Evolutionary conservation across 2,888 invertebrate genomes (phyloP).

Genomic region (Tupiocoris notatus): DNA sequence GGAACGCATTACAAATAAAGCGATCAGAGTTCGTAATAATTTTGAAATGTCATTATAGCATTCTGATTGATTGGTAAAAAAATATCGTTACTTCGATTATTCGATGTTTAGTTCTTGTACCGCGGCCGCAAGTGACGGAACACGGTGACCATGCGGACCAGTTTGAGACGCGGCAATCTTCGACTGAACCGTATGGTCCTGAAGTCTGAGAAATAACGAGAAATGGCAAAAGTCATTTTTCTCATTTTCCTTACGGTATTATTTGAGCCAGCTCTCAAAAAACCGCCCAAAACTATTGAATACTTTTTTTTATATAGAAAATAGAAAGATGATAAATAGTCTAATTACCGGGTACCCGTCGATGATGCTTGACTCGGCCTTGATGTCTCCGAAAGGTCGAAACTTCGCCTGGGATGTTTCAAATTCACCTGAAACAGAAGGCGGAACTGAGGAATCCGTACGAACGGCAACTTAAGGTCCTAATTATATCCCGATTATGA

Average conservation of each 20-base stretch:
- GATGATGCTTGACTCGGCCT: constrained; percentile 34
- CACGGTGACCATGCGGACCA: constrained; percentile 81
- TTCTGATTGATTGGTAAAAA: too few relatives aligned
- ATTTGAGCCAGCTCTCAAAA: too few relatives aligned
- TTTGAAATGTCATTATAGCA: too few relatives aligned
- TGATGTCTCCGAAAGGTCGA: constrained; percentile 32
- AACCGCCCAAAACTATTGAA: too few relatives aligned
- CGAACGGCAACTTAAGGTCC: too few relatives aligned
- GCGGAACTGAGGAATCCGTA: too few relatives aligned
- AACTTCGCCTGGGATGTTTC: constrained; percentile 1
- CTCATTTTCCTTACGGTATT: too few relatives aligned
- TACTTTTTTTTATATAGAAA: too few relatives aligned
- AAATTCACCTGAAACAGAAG: constrained; percentile 11
- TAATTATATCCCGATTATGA: too few relatives aligned
- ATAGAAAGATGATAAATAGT: not conserved
- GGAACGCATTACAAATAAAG: too few relatives aligned
- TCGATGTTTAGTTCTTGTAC: constrained; percentile 66
- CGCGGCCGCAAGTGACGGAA: constrained; percentile 68
- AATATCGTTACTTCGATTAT: constrained; percentile 56
- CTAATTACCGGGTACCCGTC: constrained; percentile 28
- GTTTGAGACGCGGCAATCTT: constrained; percentile 66
- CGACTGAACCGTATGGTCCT: constrained; percentile 50
- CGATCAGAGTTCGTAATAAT: too few relatives aligned
- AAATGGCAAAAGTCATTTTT: too few relatives aligned
- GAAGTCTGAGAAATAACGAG: constrained; percentile 26